These are phyloP conservation scores for Polypterus bichir DNA, from an alignment of 2,113 vertebrate genomes.

Conservation along the genomic window DNA sequence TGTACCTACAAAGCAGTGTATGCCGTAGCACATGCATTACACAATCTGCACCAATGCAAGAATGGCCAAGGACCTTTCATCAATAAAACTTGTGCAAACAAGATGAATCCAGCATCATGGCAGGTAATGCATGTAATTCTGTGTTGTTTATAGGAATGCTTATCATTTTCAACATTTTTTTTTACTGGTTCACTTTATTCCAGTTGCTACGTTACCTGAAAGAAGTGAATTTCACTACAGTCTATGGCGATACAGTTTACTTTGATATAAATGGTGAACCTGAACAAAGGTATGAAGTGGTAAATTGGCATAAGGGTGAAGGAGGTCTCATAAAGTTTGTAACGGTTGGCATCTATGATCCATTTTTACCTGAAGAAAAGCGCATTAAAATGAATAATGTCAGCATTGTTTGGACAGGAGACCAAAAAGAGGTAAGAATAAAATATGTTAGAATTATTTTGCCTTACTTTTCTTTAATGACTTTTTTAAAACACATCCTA, in stretches of 20 bases:
- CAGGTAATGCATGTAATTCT: conserved; percentile 4
- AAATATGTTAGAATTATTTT: too few species aligned
- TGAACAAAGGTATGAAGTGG: conserved; percentile 1
- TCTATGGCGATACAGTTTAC: background rate
- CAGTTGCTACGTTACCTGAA: conserved; percentile 1
- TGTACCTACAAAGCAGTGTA: conserved; percentile 14
- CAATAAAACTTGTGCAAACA: conserved; percentile 2
- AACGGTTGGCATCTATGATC: conserved; percentile 20
- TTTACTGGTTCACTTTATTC: background rate
- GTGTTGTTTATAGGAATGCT: background rate
- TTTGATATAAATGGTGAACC: conserved; percentile 23
- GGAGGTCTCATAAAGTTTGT: background rate
- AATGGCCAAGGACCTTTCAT: background rate
- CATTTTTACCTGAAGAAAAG: conserved; percentile 10
- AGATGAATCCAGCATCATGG: conserved; percentile 1
- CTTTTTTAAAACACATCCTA: too few species aligned
- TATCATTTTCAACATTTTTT: background rate
- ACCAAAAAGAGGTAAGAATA: conserved; percentile 15
- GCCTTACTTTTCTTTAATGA: too few species aligned
- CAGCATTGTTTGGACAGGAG: conserved; percentile 26
- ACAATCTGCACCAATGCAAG: background rate
- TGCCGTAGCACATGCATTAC: conserved; percentile 3
- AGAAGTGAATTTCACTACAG: background rate
- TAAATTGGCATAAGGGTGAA: background rate
- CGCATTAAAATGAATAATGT: conserved; percentile 9